Conservation (phyloP, 2,888 invertebrate species). For the Acanthosepion pharaonis region DNA sequence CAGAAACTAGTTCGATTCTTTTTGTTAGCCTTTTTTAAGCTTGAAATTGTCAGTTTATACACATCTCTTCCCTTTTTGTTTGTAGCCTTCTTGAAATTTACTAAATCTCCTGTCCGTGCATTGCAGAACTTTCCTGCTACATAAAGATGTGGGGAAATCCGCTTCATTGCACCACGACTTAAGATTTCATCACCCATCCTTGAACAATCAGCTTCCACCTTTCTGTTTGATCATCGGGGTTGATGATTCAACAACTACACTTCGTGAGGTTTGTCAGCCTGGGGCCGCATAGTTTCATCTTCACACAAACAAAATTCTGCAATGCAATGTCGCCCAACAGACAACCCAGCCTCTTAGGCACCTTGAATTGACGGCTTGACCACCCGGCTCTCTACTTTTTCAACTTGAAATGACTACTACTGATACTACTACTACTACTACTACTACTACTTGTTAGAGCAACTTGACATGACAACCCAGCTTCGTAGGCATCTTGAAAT, state of each 20-base stretch:
- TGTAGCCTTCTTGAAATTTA: background rate
- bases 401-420: background rate
- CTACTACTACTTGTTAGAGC: constrained; percentile 21
- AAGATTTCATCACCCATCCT: constrained; percentile 47
- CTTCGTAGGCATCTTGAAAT: constrained; percentile 23
- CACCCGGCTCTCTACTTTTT: constrained; percentile 22
- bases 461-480: constrained; percentile 33
- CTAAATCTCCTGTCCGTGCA: constrained; percentile 47
- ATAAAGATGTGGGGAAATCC: constrained; percentile 42
- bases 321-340: background rate
- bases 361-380: constrained; percentile 17
- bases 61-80: constrained; percentile 11
- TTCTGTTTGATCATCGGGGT: constrained; percentile 43
- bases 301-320: background rate
- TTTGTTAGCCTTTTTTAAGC: background rate
- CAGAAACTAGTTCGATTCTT: background rate
- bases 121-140: constrained; percentile 47
- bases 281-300: constrained; percentile 38
- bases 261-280: background rate
- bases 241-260: constrained; percentile 38
- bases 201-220: constrained; percentile 41
- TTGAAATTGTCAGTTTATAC: background rate
- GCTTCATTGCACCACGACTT: constrained; percentile 43
- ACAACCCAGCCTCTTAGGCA: constrained; percentile 44
- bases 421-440: background rate